A percentile compares a stretch with the other conserved stretches of the same genome.
These are phyloP conservation scores for Antechinus stuartii DNA, from an alignment of 2,113 vertebrate species.

Conservation along the genomic window DNA sequence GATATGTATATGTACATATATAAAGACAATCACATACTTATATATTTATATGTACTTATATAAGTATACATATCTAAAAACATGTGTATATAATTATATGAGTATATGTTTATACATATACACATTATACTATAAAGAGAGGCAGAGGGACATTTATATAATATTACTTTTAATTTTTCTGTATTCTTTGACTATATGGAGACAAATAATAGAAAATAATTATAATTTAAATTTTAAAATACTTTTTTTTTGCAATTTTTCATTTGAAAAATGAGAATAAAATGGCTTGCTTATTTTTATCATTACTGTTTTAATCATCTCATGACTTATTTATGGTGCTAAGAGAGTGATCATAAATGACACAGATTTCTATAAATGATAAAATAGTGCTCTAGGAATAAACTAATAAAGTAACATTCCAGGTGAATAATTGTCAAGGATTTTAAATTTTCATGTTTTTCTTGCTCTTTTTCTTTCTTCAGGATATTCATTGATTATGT, in stretches of 20 bases:
- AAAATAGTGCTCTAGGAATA: not conserved
- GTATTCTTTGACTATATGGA: not conserved
- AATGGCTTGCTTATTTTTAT: not conserved
- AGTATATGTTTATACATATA: no score
- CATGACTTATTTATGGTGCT: not conserved
- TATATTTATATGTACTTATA: no score
- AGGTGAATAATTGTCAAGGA: not conserved
- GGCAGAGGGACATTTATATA: not conserved
- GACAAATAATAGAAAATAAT: not conserved
- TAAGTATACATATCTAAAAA: no score
- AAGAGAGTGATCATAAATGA: not conserved
- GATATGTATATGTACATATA: no score
- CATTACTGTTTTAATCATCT: not conserved
- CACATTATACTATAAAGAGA: not conserved
- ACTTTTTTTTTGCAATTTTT: not conserved
- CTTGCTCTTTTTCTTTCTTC: not conserved
- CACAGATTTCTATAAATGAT: not conserved
- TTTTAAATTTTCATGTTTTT: not conserved
- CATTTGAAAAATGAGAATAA: not conserved
- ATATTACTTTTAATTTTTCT: not conserved
- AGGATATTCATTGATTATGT: not conserved
- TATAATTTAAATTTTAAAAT: not conserved
- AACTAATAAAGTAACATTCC: not conserved
- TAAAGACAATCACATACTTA: no score
- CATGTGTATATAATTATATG: no score